Conservation (phyloP, 2,888 invertebrate species). For the Philereme vetulata region DNA sequence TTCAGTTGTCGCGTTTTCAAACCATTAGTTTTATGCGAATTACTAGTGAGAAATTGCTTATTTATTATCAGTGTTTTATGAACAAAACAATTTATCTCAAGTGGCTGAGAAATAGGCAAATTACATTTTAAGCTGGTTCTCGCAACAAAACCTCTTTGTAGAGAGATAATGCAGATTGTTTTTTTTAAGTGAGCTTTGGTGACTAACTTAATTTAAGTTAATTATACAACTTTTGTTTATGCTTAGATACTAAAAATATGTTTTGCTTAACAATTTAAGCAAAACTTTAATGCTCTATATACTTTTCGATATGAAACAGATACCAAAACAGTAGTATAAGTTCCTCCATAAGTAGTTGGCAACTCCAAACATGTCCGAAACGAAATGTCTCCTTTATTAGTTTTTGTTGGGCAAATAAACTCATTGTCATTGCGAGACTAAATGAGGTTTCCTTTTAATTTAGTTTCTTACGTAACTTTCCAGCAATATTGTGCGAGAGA, state of each 20-base stretch:
- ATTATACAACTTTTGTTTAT: no score
- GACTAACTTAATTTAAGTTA: not conserved
- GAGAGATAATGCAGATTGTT: not conserved
- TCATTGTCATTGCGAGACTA: conserved; percentile 49
- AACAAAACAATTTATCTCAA: conserved; percentile 51
- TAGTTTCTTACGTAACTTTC: conserved; percentile 46
- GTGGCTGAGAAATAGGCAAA: conserved; percentile 46
- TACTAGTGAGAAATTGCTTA: conserved; percentile 75
- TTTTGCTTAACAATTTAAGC: no score
- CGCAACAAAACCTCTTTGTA: not conserved
- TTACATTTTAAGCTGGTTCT: conserved; percentile 17
- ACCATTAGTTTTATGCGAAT: conserved; percentile 82
- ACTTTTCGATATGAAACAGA: not conserved
- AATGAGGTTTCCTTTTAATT: conserved; percentile 42
- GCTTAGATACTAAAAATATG: no score
- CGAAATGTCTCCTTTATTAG: conserved; percentile 57
- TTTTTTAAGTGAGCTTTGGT: not conserved
- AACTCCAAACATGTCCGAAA: conserved; percentile 54
- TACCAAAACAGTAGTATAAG: conserved; percentile 10
- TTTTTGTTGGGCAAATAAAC: conserved; percentile 54
- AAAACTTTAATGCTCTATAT: no score
- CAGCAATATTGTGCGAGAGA: conserved; percentile 27
- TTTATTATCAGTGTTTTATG: conserved; percentile 64
- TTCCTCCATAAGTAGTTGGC: conserved; percentile 24
- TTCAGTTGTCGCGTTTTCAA: conserved; percentile 78